Percentiles rank a stretch among this genome's conserved stretches.
phyloP scores from a whole-genome alignment of 2,888 invertebrate genomes.

The Temnothorax ravouxi region DNA sequence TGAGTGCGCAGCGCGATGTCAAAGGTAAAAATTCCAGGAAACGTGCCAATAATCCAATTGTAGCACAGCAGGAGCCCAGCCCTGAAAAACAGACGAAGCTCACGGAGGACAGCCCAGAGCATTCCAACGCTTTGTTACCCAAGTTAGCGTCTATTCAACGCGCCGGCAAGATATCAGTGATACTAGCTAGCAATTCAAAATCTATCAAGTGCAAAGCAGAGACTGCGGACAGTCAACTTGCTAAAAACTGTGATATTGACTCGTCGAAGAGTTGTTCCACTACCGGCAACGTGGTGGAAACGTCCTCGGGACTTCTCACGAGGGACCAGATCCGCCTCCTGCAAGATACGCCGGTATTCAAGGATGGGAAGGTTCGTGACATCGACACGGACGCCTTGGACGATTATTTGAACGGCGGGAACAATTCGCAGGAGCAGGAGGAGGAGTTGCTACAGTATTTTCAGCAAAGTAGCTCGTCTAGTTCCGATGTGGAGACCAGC shows the following conservation, averaged over 20 bases:
- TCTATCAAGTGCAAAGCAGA: constrained; percentile 77
- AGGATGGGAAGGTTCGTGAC: constrained; percentile 88
- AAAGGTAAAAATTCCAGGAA: constrained; percentile 82
- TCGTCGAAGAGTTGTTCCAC: constrained; percentile 72
- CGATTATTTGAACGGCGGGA: constrained; percentile 93
- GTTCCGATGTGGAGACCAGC: constrained; percentile 81
- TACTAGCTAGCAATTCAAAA: constrained; percentile 79
- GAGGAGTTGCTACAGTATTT: constrained; percentile 95
- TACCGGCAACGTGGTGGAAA: constrained; percentile 47
- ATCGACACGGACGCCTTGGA: constrained; percentile 94
- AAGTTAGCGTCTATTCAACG: constrained; percentile 74
- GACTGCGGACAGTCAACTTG: constrained; percentile 72
- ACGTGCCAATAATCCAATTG: constrained; percentile 80
- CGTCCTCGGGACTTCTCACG: constrained; percentile 68
- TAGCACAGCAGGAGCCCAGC: constrained; percentile 80
- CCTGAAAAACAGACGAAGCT: constrained; percentile 84
- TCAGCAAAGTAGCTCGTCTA: constrained; percentile 88
- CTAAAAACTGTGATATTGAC: constrained; percentile 79
- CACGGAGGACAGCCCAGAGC: constrained; percentile 71
- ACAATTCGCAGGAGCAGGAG: constrained; percentile 93
- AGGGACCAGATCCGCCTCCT: constrained; percentile 76
- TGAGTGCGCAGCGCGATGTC: constrained; percentile 74
- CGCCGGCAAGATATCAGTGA: constrained; percentile 78
- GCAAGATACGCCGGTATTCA: constrained; percentile 76
- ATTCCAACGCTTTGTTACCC: constrained; percentile 69